phyloP scores from a whole-genome alignment of 2,797 vertebrate genomes.

The Zenarchopterus dispar region DNA sequence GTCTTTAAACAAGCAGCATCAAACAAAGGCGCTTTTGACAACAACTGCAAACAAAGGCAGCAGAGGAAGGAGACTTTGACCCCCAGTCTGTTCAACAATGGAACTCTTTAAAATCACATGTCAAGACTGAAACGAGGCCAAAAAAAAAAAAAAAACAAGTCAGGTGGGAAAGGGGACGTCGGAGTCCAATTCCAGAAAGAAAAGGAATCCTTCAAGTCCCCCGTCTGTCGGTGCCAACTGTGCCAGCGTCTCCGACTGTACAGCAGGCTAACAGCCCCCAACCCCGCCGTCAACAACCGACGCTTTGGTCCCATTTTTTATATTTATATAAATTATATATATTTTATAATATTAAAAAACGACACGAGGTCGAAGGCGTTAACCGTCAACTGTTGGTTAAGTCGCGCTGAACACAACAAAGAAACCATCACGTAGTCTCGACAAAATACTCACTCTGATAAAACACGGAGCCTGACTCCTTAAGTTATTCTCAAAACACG shows the following conservation, averaged over 20 bases:
- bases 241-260: constrained; percentile 54
- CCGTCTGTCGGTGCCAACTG: constrained; percentile 44
- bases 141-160: constrained; percentile 1
- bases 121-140: not conserved
- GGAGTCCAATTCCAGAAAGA: no score
- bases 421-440: no score
- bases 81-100: constrained; percentile 1
- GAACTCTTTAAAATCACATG: not conserved
- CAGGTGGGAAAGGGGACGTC: not conserved
- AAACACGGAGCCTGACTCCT: no score
- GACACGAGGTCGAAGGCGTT: no score
- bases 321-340: no score
- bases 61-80: constrained; percentile 10
- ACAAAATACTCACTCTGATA: no score
- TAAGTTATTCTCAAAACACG: no score
- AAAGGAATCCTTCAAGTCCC: no score
- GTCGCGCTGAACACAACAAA: no score
- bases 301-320: no score
- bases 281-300: constrained; percentile 6
- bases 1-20: constrained; percentile 10
- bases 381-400: no score
- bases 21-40: constrained; percentile 65
- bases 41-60: constrained; percentile 73
- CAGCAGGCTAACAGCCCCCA: constrained; percentile 47
- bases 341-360: no score